Conservation (phyloP, 1,140 invertebrate species). For the Cydia fagiglandana region DNA sequence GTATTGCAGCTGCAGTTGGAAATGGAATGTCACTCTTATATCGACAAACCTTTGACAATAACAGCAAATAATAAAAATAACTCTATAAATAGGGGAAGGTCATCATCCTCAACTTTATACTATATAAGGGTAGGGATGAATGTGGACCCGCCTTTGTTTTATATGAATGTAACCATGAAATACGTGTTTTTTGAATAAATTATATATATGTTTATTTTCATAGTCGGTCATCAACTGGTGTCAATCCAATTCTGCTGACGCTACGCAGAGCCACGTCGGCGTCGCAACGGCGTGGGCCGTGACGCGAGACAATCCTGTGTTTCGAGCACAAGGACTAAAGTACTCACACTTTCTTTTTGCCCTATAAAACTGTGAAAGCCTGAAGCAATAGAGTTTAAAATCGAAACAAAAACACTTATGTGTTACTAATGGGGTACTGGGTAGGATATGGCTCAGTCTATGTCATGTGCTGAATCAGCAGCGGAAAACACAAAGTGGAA, state of each 20-base stretch:
- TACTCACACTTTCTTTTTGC: conserved; percentile 1
- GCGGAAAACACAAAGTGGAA: neutral
- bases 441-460: neutral
- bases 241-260: neutral
- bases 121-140: no score
- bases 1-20: no score
- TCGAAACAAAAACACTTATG: neutral
- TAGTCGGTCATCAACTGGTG: no score
- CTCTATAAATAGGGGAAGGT: no score
- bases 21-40: no score
- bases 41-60: no score
- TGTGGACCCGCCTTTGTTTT: no score
- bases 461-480: neutral
- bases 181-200: no score
- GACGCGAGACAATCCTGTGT: conserved; percentile 22
- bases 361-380: neutral
- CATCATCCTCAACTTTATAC: no score
- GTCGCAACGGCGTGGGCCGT: conserved; percentile 14
- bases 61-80: no score
- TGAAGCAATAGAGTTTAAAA: conserved; percentile 1
- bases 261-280: neutral
- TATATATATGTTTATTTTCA: no score
- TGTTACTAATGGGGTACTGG: neutral
- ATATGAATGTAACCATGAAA: no score
- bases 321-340: conserved; percentile 10